Conservation (phyloP, 2,797 vertebrate genomes). For the Mormyrops boulengeri region DNA sequence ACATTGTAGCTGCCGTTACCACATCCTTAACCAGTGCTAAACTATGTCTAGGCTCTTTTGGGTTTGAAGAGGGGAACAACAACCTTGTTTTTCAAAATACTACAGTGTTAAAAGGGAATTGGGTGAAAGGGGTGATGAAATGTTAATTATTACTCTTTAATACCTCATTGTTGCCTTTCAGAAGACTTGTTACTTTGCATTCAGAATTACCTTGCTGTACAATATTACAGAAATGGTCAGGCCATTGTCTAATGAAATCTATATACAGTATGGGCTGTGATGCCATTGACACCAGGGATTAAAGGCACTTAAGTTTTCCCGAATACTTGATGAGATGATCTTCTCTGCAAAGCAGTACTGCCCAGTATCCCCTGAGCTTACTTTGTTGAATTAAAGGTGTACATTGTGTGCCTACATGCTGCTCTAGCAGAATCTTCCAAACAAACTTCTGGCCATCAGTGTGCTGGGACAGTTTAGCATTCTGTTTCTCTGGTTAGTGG, state of each 20-base stretch:
- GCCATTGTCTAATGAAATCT: neutral
- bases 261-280: neutral
- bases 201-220: neutral
- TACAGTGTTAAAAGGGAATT: neutral
- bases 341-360: neutral
- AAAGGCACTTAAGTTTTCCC: neutral
- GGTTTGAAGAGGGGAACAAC: slow-evolving; percentile 8
- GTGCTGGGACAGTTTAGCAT: neutral
- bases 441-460: neutral
- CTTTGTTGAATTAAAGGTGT: neutral
- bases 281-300: neutral
- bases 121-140: neutral
- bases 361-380: neutral
- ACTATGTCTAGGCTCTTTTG: slow-evolving; percentile 27
- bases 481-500: neutral
- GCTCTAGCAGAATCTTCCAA: neutral
- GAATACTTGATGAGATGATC: neutral
- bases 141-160: neutral
- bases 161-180: neutral
- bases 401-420: neutral
- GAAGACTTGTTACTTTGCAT: neutral
- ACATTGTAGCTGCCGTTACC: slow-evolving; percentile 44
- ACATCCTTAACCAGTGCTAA: slow-evolving; percentile 55
- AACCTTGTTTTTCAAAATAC: neutral
- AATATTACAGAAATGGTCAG: neutral